phyloP scores from a whole-genome alignment of 53 echinoderm and acorn worm genomes.

The Astropecten irregularis region DNA sequence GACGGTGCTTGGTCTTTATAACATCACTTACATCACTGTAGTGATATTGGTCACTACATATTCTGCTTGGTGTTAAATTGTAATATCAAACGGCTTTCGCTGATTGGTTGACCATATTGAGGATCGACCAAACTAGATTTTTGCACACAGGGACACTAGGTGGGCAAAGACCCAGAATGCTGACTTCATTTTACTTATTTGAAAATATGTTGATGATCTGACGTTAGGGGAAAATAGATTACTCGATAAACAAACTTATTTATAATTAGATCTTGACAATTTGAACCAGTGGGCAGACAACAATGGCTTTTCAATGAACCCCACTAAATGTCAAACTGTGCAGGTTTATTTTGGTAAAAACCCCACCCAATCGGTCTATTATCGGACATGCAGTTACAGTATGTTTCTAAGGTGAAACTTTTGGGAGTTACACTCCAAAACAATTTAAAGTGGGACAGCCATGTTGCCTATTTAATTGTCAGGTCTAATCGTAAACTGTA shows the following conservation, averaged over 20 bases:
- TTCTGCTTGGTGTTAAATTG: too few relatives aligned
- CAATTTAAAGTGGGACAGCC: conserved; percentile 25
- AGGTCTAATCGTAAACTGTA: neutral
- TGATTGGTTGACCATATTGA: too few relatives aligned
- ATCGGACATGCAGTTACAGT: too few relatives aligned
- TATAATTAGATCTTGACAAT: neutral
- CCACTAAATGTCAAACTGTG: conserved; percentile 1
- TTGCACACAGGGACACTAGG: too few relatives aligned
- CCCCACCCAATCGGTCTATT: neutral
- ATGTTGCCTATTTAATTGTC: neutral
- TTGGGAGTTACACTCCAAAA: neutral
- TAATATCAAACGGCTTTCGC: too few relatives aligned
- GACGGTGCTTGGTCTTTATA: too few relatives aligned
- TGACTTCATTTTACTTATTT: too few relatives aligned
- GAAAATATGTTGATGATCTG: neutral
- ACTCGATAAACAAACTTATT: too few relatives aligned
- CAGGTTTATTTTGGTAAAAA: conserved; percentile 1
- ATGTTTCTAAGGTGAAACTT: neutral
- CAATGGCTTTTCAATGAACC: neutral
- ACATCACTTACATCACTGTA: too few relatives aligned
- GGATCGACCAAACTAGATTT: too few relatives aligned
- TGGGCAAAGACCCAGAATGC: too few relatives aligned
- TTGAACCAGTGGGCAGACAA: neutral
- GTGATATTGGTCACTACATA: too few relatives aligned
- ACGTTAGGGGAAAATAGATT: conserved; percentile 10